Percentiles rank a stretch among this genome's conserved stretches.
These are phyloP conservation scores for Drosophila pachea DNA, from an alignment of 1,140 invertebrate species.

Conservation along the genomic window DNA sequence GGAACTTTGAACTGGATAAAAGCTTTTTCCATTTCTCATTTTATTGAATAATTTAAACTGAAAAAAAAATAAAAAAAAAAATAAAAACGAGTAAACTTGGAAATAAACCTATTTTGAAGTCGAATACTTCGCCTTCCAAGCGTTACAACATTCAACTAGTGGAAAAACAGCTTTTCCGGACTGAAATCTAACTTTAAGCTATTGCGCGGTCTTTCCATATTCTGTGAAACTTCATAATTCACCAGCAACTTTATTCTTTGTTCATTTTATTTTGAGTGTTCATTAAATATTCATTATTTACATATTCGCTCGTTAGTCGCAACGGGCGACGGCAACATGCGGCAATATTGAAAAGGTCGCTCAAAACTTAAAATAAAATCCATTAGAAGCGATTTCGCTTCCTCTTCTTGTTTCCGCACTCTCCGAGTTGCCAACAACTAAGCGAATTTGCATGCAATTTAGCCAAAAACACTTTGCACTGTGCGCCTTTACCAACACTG, in stretches of 20 bases:
- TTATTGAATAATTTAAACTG: too few species aligned
- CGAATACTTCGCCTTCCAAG: too few species aligned
- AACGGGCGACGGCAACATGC: slow-evolving; percentile 8
- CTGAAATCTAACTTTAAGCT: neutral
- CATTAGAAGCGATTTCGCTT: slow-evolving; percentile 7
- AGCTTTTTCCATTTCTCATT: too few species aligned
- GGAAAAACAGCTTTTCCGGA: neutral
- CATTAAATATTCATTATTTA: slow-evolving; percentile 13
- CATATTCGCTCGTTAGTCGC: slow-evolving; percentile 4
- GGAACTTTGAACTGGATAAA: too few species aligned
- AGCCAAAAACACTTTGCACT: slow-evolving; percentile 22
- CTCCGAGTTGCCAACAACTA: slow-evolving; percentile 26
- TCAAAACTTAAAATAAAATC: slow-evolving; percentile 10
- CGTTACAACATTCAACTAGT: slow-evolving; percentile 27
- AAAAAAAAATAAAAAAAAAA: too few species aligned
- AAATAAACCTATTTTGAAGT: too few species aligned
- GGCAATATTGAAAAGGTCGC: slow-evolving; percentile 5
- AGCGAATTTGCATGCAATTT: slow-evolving; percentile 72
- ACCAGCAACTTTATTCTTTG: neutral
- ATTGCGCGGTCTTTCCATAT: too few species aligned
- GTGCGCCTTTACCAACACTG: slow-evolving; percentile 29
- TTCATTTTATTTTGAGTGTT: neutral
- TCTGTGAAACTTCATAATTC: neutral
- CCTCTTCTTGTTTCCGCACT: slow-evolving; percentile 4
- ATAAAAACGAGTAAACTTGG: too few species aligned